Evolutionary conservation across 2,888 invertebrate species (phyloP), one percentile per base, ranked within the genome.

Genomic region (Chymomyza procnemis): DNA sequence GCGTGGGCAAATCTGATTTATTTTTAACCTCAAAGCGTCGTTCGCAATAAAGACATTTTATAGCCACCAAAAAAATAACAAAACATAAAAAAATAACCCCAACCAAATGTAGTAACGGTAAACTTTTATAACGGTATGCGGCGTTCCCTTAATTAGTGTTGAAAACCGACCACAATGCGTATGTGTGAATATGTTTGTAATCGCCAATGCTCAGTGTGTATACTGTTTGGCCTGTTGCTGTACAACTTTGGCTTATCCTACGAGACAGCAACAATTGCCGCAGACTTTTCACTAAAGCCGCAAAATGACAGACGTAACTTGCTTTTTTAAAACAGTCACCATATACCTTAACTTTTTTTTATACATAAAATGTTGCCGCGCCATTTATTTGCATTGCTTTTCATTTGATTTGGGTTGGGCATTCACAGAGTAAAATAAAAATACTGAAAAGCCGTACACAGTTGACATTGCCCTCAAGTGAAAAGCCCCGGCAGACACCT

Each of bases 1-100:
- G 60, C 67, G 69, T 77, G 71, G 65, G 64, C 26, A 66, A 58
- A 60, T 46, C 73, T 69, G 80, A 85, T 87, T 82, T 83, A 83
- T 83, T 83, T 83, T 87, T 82, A 85, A 85, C 85, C 85, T 80
- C 85, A 78, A 79, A 84, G 70, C 85, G 72, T 84, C 87, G 73
- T 76, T 74, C 74, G 76, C 85, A 84, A 84, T 81, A 79, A 81
- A 76, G 69, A 74, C 78, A 76, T 81, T 74, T 76, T 71, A 57
- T 30, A 21, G 22, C n/a, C 22, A 50, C 18, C 21, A 21, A 18
- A 21, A 55, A 79, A 84, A 71, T 77, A 80, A 78, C 81, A 74
- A 84, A 69, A 84, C 71, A 62, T 47, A 64, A 67, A 71, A 54
- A 63, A 21, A 34, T 9, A 61, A 22, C 60, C 21, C 21, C 12